phyloP scores from a whole-genome alignment of 2,113 vertebrate species.

The Myotis davidii region DNA sequence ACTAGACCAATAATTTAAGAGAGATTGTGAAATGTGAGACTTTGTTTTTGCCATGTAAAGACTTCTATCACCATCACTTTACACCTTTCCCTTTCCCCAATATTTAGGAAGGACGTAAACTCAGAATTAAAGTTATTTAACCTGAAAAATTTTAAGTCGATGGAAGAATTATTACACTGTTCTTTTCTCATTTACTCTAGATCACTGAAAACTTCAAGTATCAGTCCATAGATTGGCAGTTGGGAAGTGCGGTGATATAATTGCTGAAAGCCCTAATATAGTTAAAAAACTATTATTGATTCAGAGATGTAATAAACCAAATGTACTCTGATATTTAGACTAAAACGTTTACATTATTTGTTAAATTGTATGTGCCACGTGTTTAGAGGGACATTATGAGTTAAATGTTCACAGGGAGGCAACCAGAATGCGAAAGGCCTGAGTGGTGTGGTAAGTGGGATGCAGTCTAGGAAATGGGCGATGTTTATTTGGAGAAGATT shows the following conservation, averaged over 20 bases:
- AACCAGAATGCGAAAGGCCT: neutral
- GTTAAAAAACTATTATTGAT: neutral
- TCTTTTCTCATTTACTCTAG: constrained; percentile 13
- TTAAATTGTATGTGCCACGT: constrained; percentile 14
- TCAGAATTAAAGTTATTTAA: constrained; percentile 29
- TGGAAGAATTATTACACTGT: neutral
- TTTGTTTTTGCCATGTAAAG: constrained; percentile 9
- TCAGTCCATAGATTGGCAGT: neutral
- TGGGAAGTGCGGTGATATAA: neutral
- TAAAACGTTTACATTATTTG: neutral
- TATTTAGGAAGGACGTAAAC: constrained; percentile 32
- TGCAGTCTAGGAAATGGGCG: neutral
- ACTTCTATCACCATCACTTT: constrained; percentile 31
- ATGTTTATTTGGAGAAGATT: constrained; percentile 34
- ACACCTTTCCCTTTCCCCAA: neutral
- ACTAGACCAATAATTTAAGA: neutral
- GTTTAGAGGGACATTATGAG: neutral
- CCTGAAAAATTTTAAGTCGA: neutral
- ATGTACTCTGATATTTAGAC: neutral
- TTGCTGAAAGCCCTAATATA: constrained; percentile 1
- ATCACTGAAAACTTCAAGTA: neutral
- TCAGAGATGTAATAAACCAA: neutral
- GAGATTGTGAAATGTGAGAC: neutral
- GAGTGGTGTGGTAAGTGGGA: neutral
- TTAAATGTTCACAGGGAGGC: neutral